Conservation (phyloP, 2,888 invertebrate genomes). For the Andrena fulva region DNA sequence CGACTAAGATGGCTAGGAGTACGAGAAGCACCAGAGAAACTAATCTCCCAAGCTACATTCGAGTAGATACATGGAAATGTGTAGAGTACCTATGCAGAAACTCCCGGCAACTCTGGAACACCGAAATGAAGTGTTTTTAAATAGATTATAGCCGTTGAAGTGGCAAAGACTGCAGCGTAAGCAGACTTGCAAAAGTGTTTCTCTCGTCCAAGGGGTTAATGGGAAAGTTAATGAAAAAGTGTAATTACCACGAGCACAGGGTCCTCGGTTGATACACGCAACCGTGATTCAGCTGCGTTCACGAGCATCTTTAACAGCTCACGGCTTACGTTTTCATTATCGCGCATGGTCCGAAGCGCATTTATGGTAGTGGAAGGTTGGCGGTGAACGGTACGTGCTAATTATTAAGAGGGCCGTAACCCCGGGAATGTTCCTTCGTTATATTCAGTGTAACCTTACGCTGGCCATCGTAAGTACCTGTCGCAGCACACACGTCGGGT, state of each 20-base stretch:
- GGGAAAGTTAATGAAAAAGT: background rate
- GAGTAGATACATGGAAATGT: no score
- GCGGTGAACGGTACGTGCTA: constrained; percentile 56
- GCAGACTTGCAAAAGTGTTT: background rate
- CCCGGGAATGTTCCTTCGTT: constrained; percentile 60
- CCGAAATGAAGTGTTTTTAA: no score
- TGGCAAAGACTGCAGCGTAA: no score
- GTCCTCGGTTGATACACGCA: background rate
- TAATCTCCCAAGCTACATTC: no score
- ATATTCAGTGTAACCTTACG: constrained; percentile 63
- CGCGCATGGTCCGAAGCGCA: background rate
- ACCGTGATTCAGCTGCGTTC: background rate
- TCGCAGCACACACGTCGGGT: constrained; percentile 55
- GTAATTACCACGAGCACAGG: constrained; percentile 4
- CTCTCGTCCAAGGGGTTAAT: background rate
- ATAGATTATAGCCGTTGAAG: no score
- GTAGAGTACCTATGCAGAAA: no score
- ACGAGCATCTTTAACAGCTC: background rate
- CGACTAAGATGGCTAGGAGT: no score
- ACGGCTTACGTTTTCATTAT: constrained; percentile 25
- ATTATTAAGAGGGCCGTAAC: constrained; percentile 56
- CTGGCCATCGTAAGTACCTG: constrained; percentile 56
- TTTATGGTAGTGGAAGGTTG: constrained; percentile 12
- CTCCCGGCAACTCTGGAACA: no score
- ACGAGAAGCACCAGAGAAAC: no score